Evolutionary conservation across 2,797 vertebrate species (phyloP).

Genomic region (Alcedo atthis): DNA sequence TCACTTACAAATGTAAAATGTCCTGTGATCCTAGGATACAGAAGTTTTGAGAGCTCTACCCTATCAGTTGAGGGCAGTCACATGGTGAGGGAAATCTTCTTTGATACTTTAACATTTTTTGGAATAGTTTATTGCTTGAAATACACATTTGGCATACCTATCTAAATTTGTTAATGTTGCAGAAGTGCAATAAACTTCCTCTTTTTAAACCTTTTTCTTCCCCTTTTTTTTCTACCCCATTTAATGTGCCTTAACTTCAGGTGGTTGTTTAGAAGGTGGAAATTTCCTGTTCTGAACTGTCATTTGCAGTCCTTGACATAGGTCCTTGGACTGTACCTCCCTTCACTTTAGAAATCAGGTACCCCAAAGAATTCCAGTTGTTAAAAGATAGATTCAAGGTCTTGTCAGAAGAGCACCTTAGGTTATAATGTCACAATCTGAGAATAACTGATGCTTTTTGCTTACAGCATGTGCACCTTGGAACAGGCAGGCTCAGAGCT

Average conservation of each 20-base stretch:
- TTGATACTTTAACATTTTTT: background rate
- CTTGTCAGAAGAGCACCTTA: background rate
- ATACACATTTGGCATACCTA: background rate
- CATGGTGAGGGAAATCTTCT: background rate
- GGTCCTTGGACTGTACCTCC: background rate
- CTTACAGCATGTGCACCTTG: conserved; percentile 70
- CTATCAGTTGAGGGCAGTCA: background rate
- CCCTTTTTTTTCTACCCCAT: background rate
- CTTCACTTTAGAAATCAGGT: background rate
- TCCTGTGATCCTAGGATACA: background rate
- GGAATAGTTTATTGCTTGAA: background rate
- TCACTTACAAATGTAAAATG: background rate
- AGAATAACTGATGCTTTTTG: background rate
- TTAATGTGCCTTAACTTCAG: background rate
- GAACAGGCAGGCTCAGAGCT: conserved; percentile 72
- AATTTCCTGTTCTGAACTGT: background rate
- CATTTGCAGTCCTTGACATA: background rate
- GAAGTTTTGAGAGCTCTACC: background rate
- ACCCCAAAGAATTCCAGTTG: background rate
- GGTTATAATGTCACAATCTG: background rate
- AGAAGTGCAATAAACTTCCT: background rate
- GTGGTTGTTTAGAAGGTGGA: background rate
- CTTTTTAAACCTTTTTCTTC: background rate
- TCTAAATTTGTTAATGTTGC: background rate
- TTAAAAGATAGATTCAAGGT: background rate